Evolutionary conservation across 2,797 vertebrate genomes (phyloP), one percentile per base, ranked within the genome.

Genomic region (Cichlasoma orientale): DNA sequence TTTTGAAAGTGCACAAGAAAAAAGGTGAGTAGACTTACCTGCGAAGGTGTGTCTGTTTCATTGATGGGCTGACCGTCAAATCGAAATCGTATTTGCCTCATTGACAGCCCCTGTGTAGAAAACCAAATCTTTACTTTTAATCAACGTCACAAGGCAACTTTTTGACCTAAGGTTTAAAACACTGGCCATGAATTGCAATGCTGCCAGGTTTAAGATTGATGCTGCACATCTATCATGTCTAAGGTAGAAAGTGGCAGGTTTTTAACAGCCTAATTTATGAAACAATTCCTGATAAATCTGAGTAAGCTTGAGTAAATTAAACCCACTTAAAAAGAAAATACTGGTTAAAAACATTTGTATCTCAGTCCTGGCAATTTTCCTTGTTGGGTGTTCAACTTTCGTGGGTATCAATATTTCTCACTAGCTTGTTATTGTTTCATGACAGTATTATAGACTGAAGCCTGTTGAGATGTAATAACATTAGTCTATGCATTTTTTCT

Each of bases 31-130:
- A 25, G 16, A 9, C 74, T 81, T 96, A 99, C 98, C 97, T 99
- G 98, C 92, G 97, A 97, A 87, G 98, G 98, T 84, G 98, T 99
- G 88, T 99, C 98, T 85, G 97, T 97, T 95, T 99, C 98, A 92
- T 98, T 99, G 93, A 99, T 98, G 84, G 98, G 98, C 91, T 99
- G 98, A 75, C 98, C 98, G 83, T 99, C 98, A 91, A 99, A 99
- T 92, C 97, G 96, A 96, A 99, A 99, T 89, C 98, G 96, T 94
- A 99, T 99, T 96, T 99, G 98, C 93, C 97, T 97, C 96, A 98
- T 97, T 76, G 97, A 95, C 95, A 99, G 96, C 82, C 97, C 98
- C 98, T 99, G 84, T 59, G 55, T 29, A 47, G 47, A 84, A 8
- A 87, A 14, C 69, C 9, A 66, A 66, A 47, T 66, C 14, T 63